Evolutionary conservation across 2,797 vertebrate genomes (phyloP).

Genomic region (Acomys russatus): DNA sequence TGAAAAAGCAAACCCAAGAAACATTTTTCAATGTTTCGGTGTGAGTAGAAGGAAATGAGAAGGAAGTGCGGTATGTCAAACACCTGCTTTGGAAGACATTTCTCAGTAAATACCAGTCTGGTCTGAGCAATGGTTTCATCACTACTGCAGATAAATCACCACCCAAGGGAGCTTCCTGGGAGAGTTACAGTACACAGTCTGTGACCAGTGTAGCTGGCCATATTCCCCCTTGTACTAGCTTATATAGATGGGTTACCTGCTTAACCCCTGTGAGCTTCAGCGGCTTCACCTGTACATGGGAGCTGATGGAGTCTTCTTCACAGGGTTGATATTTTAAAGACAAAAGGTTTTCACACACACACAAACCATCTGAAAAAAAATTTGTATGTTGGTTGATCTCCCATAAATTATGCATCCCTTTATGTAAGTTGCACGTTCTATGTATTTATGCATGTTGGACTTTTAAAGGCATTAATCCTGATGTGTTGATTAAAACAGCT

Average conservation of each 20-base stretch:
- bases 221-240: neutral
- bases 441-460: slow-evolving; percentile 67
- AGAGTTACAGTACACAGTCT: neutral
- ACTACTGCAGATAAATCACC: neutral
- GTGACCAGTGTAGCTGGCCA: neutral
- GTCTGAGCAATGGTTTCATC: neutral
- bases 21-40: slow-evolving; percentile 5
- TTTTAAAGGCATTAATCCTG: slow-evolving; percentile 71
- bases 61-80: neutral
- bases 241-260: neutral
- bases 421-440: slow-evolving; percentile 2
- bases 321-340: slow-evolving; percentile 2
- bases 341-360: slow-evolving; percentile 34
- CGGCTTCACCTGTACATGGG: neutral
- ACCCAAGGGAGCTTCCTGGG: neutral
- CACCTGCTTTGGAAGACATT: slow-evolving; percentile 16
- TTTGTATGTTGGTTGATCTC: neutral
- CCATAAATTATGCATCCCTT: slow-evolving; percentile 7
- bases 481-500: slow-evolving; percentile 83
- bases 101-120: neutral
- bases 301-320: neutral
- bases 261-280: neutral
- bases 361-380: slow-evolving; percentile 37
- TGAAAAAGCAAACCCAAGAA: slow-evolving; percentile 22
- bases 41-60: slow-evolving; percentile 31